Evolutionary conservation across 2,888 invertebrate species (phyloP).

Genomic region (Mactromeris polynyma): DNA sequence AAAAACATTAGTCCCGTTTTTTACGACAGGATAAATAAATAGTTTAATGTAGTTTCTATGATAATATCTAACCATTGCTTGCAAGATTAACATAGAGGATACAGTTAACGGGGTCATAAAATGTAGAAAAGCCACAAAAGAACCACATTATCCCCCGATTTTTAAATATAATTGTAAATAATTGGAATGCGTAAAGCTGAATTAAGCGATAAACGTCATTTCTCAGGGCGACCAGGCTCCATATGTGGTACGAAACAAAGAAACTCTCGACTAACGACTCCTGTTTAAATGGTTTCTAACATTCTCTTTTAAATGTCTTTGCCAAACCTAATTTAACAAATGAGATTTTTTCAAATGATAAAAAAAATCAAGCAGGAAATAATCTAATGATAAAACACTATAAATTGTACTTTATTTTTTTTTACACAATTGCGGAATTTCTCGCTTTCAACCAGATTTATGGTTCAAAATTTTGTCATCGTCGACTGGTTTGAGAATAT

Average conservation of each 20-base stretch:
- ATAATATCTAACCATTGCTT: not conserved
- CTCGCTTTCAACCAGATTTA: not conserved
- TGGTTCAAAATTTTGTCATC: constrained; percentile 5
- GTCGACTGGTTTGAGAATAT: constrained; percentile 1
- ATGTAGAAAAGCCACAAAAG: not conserved
- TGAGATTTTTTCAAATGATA: not conserved
- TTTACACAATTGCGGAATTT: constrained; percentile 1
- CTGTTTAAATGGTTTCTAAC: not conserved
- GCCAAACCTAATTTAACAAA: not conserved
- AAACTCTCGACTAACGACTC: not conserved
- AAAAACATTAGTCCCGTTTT: not conserved
- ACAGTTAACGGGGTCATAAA: constrained; percentile 10
- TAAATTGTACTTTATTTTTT: not conserved
- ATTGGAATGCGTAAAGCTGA: constrained; percentile 21
- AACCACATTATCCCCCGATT: not conserved
- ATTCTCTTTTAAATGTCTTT: not conserved
- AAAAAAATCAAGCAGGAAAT: not conserved
- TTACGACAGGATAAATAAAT: not conserved
- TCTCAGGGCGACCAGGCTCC: constrained; percentile 17
- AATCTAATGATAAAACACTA: not conserved
- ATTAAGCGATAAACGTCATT: constrained; percentile 16
- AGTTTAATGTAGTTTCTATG: not conserved
- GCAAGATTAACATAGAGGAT: not conserved
- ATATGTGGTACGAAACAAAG: constrained; percentile 15
- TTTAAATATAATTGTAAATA: constrained; percentile 6